A percentile compares a stretch with the other conserved stretches of the same genome.
These are phyloP conservation scores for Nasua narica DNA, from an alignment of 2,797 vertebrate species.

Conservation along the genomic window DNA sequence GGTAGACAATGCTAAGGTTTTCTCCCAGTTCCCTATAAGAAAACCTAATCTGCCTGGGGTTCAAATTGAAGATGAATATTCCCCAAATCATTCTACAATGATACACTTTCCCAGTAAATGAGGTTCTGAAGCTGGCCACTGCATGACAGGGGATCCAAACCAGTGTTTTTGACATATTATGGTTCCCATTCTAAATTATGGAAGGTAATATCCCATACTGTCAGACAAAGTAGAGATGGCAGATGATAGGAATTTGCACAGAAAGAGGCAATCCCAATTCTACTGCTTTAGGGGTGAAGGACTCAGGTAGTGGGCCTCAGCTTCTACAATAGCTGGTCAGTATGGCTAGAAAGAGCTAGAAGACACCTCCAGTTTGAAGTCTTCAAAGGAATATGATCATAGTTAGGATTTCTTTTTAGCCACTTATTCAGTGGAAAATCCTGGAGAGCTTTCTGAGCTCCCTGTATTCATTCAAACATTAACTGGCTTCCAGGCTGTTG, in stretches of 20 bases:
- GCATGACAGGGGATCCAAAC: not conserved
- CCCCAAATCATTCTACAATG: not conserved
- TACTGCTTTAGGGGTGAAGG: not conserved
- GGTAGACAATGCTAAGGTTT: not conserved
- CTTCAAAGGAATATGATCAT: not conserved
- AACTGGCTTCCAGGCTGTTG: not conserved
- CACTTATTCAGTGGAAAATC: not conserved
- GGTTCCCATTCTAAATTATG: not conserved
- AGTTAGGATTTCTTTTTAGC: slow-evolving; percentile 19
- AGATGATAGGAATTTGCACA: not conserved
- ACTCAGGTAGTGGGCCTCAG: not conserved
- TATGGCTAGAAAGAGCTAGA: not conserved
- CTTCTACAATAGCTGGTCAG: not conserved
- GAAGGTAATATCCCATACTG: not conserved
- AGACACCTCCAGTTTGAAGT: not conserved
- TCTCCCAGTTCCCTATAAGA: not conserved
- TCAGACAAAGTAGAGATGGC: not conserved
- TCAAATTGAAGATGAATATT: not conserved
- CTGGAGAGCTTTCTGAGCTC: not conserved
- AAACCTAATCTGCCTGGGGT: not conserved
- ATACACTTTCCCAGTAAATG: not conserved
- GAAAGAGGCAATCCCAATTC: not conserved
- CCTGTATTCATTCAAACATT: slow-evolving; percentile 2
- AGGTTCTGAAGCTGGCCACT: not conserved
- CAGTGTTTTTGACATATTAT: not conserved